phyloP scores from a whole-genome alignment of 1,140 invertebrate genomes.

The Heliconius hermathena region DNA sequence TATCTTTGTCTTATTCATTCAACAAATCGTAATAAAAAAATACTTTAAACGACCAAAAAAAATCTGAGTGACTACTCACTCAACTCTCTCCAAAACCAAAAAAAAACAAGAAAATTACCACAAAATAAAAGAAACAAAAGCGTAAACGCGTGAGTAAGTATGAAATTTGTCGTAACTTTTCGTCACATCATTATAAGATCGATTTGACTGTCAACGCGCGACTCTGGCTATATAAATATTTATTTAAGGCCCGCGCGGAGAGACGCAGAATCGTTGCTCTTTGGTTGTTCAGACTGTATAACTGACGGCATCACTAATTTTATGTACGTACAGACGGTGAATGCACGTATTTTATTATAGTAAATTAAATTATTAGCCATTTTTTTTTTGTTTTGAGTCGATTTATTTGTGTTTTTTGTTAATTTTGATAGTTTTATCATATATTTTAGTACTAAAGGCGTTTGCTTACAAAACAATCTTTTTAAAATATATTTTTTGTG shows the following conservation, averaged over 20 bases:
- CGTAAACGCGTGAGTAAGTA: slow-evolving; percentile 12
- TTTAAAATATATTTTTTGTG: too few relatives aligned
- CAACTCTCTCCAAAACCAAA: neutral
- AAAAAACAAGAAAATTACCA: neutral
- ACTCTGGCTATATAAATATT: slow-evolving; percentile 32
- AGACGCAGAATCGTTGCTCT: slow-evolving; percentile 7
- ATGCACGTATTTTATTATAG: neutral
- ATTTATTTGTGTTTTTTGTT: too few relatives aligned
- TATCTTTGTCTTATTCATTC: too few relatives aligned
- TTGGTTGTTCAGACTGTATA: neutral
- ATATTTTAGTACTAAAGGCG: too few relatives aligned
- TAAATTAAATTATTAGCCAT: too few relatives aligned
- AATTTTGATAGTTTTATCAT: too few relatives aligned
- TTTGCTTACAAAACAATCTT: too few relatives aligned
- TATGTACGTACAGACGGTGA: neutral
- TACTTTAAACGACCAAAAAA: neutral
- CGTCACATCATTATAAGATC: slow-evolving; percentile 42
- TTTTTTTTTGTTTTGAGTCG: neutral
- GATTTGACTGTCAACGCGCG: slow-evolving; percentile 41
- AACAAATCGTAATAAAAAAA: too few relatives aligned
- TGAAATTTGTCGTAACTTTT: slow-evolving; percentile 43
- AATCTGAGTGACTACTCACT: neutral
- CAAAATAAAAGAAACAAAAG: neutral
- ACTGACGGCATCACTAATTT: neutral
- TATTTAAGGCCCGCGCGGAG: slow-evolving; percentile 20